Evolutionary conservation across 1,140 invertebrate genomes (phyloP).

Genomic region (Ruditapes philippinarum): DNA sequence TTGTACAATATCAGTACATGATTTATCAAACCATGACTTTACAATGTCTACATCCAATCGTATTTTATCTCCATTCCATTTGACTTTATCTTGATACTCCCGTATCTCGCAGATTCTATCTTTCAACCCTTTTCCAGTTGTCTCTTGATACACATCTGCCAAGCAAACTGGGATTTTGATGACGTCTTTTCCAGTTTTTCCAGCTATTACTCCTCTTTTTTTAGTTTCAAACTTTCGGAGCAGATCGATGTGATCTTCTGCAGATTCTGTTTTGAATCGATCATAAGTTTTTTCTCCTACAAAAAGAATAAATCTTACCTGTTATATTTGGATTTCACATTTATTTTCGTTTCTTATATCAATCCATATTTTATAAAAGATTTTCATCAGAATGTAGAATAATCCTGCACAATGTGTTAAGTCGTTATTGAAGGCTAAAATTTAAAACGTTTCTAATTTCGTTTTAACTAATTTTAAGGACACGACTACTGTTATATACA

Average conservation of each 20-base stretch:
- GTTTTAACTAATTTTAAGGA: too few relatives aligned
- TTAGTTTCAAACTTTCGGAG: conserved; percentile 51
- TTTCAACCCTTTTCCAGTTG: neutral
- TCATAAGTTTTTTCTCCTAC: conserved; percentile 24
- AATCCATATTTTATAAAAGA: too few relatives aligned
- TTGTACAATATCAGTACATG: conserved; percentile 30
- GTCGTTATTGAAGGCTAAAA: too few relatives aligned
- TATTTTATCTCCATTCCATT: conserved; percentile 18
- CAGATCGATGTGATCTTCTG: conserved; percentile 45
- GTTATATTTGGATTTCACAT: too few relatives aligned
- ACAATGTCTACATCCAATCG: conserved; percentile 23
- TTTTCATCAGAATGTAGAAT: too few relatives aligned
- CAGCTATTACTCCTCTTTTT: conserved; percentile 17
- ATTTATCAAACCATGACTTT: conserved; percentile 1
- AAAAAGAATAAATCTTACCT: too few relatives aligned
- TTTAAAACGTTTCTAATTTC: too few relatives aligned
- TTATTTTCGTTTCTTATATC: too few relatives aligned
- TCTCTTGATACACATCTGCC: conserved; percentile 8
- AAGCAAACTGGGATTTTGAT: conserved; percentile 20
- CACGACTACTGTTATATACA: too few relatives aligned
- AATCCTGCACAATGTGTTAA: too few relatives aligned
- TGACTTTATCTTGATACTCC: conserved; percentile 4
- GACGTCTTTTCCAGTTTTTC: conserved; percentile 17
- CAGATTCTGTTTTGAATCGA: conserved; percentile 33
- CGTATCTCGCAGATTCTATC: neutral